Percentiles rank a stretch among this genome's conserved stretches.
phyloP scores from a whole-genome alignment of 2,113 vertebrate species.

The Sciurus niger region DNA sequence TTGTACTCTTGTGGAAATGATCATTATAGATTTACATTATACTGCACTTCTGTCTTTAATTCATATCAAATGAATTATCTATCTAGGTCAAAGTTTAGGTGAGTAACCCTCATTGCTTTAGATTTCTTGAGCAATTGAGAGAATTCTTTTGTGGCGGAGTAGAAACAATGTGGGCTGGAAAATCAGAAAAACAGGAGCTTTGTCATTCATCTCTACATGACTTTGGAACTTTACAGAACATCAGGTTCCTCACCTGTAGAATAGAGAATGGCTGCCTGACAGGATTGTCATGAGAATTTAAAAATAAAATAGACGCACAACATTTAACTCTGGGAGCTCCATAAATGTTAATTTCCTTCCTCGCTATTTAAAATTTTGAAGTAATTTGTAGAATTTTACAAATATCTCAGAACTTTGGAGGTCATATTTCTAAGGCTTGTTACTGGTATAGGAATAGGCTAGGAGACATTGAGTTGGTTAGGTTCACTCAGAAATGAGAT shows the following conservation, averaged over 20 bases:
- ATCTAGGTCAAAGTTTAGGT: background rate
- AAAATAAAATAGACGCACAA: background rate
- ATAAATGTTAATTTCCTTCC: background rate
- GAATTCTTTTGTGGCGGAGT: background rate
- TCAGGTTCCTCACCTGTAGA: background rate
- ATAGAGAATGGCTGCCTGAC: background rate
- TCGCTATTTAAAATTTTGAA: background rate
- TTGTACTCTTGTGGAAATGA: slow-evolving; percentile 24
- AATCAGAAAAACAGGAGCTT: background rate
- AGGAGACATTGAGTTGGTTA: background rate
- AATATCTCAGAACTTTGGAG: background rate
- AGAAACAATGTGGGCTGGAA: background rate
- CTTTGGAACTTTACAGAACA: background rate
- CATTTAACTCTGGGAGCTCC: background rate
- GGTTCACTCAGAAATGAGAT: background rate
- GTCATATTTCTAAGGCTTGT: background rate
- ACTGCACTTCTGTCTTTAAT: background rate
- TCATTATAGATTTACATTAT: slow-evolving; percentile 7
- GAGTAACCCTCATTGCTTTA: background rate
- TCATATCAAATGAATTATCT: slow-evolving; percentile 1
- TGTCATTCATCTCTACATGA: background rate
- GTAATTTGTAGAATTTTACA: background rate
- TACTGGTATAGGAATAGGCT: background rate
- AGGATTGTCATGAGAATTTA: background rate
- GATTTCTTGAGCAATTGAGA: background rate